Base-by-base conservation (phyloP, 2,797 vertebrate genomes). In the Vespertilio murinus region DNA sequence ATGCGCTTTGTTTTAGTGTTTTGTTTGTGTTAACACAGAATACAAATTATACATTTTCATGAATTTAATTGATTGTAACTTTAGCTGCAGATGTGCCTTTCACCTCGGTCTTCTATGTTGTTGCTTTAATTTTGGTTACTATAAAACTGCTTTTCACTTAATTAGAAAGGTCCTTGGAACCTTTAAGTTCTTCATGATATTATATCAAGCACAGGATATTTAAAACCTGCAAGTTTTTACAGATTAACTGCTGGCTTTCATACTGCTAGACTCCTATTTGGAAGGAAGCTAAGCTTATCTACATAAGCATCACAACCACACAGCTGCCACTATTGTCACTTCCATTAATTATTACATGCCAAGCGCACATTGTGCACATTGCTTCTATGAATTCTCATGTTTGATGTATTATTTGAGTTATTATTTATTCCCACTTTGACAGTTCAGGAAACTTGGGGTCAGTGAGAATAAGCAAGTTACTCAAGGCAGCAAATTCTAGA, bases 151-250 rank as follows among this genome's bases (percentile, higher is more conserved):
- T 91, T 94, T 93, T 83, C 78, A 74, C 92, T 80, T 69, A 61
- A 33, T 93, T 74, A 59, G 40, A 95, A n/a, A 35, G 33, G 12
- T 83, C 54, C 23, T 87, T 64, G 28, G 64, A 92, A 81, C 47
- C 54, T 80, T 67, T 91, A 61, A 35, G 28, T 42, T 45, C 10
- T 90, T 84, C 56, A 12, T 75, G 38, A 93, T 67, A 85, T 59
- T 78, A 70, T 94, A 83, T 95, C 74, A 96, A 90, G 18, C 69
- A 49, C n/a, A 9, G 40, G 61, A 83, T 69, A 64, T 78, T 80
- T 88, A 92, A 85, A 94, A 69, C 54, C 40, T 38, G 14, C 59
- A 87, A 40, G 22, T 94, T 88, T 90, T 86, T 74, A 45, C 33
- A 83, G 49, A 69, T 69, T 70, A 89, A 86, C 64, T 77, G 30